phyloP scores from a whole-genome alignment of 2,888 invertebrate genomes.

The Trisateles emortualis region DNA sequence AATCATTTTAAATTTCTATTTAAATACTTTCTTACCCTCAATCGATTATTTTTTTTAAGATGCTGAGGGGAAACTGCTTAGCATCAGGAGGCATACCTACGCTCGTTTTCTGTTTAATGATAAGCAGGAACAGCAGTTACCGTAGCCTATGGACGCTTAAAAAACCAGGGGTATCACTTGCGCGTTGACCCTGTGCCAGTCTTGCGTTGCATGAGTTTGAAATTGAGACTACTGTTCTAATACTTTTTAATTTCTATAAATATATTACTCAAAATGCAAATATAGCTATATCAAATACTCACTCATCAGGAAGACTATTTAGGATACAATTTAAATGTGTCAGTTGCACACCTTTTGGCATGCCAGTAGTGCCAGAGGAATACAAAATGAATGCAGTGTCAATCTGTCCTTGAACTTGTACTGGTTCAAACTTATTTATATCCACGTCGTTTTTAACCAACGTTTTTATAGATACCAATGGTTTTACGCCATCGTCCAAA shows the following conservation, averaged over 20 bases:
- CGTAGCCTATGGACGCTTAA: too few relatives aligned
- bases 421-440: slow-evolving; percentile 70
- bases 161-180: too few relatives aligned
- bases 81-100: too few relatives aligned
- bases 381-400: slow-evolving; percentile 83
- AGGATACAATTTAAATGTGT: slow-evolving; percentile 86
- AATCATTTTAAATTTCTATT: too few relatives aligned
- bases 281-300: slow-evolving; percentile 45
- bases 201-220: too few relatives aligned
- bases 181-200: too few relatives aligned
- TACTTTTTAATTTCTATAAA: neutral
- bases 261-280: slow-evolving; percentile 55
- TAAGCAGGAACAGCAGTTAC: too few relatives aligned
- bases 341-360: slow-evolving; percentile 89
- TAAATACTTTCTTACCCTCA: too few relatives aligned
- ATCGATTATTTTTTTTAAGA: too few relatives aligned
- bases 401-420: slow-evolving; percentile 72
- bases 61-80: too few relatives aligned
- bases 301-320: slow-evolving; percentile 66
- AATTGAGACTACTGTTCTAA: too few relatives aligned
- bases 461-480: slow-evolving; percentile 52
- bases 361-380: slow-evolving; percentile 90
- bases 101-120: too few relatives aligned
- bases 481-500: slow-evolving; percentile 55
- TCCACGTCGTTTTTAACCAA: slow-evolving; percentile 55